A percentile compares a stretch with the other conserved stretches of the same genome.
These are phyloP conservation scores for Criorhina ranunculi DNA, from an alignment of 2,888 invertebrate species.

Conservation along the genomic window DNA sequence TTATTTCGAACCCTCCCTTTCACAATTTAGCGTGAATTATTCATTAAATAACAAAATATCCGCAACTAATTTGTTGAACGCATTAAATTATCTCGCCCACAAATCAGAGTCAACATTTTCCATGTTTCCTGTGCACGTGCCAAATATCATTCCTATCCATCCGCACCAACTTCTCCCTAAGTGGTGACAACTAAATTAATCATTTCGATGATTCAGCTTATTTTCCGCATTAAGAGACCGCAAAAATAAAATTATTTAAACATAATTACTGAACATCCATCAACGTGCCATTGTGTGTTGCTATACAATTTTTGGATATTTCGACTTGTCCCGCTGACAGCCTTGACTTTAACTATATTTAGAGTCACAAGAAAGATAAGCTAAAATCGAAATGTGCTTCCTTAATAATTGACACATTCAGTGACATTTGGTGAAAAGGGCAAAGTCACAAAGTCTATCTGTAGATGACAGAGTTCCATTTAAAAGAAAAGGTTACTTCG, in stretches of 20 bases:
- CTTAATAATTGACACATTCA: constrained; percentile 2
- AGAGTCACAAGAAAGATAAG: neutral
- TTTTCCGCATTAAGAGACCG: neutral
- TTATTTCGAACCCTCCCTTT: too few relatives aligned
- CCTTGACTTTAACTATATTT: neutral
- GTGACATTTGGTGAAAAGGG: constrained; percentile 5
- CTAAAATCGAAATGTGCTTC: constrained; percentile 4
- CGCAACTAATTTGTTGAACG: neutral
- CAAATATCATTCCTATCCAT: neutral
- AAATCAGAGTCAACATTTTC: neutral
- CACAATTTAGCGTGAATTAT: too few relatives aligned
- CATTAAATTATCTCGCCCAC: constrained; percentile 18
- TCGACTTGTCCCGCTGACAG: constrained; percentile 7
- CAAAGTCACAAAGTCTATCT: neutral
- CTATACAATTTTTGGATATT: constrained; percentile 10
- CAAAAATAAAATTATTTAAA: neutral
- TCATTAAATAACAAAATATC: neutral
- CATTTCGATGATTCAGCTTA: constrained; percentile 24
- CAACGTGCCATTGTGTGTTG: neutral
- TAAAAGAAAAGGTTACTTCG: constrained; percentile 7
- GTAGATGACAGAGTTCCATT: neutral
- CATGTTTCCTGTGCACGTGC: constrained; percentile 5
- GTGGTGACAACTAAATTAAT: constrained; percentile 24
- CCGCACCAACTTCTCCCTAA: neutral
- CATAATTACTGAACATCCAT: constrained; percentile 36